Evolutionary conservation across 92 coral and sea anemone species (phyloP), one percentile per base, ranked within the genome.

Genomic region (Blastomussa wellsi): DNA sequence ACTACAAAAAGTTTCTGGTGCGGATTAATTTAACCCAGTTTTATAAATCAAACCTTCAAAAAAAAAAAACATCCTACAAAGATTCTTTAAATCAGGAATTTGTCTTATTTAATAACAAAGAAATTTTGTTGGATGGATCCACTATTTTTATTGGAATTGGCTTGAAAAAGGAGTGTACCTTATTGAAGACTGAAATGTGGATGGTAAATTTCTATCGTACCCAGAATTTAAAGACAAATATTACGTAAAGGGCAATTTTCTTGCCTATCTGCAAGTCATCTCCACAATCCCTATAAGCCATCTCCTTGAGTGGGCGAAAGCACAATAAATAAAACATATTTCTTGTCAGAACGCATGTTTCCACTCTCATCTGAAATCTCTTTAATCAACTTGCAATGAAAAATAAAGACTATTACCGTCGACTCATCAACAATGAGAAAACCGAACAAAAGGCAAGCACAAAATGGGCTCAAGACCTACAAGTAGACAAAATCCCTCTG

Each of bases 21-120:
- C 17, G 26, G 76, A 49, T 49, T 20, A 49, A 49, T 49, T 49
- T 49, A 4, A 15, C 55, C 55, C 19, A 49, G 55, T 49, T 49
- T 20, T 49, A 49, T 20, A 49, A 49, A 49, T 15, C 13, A 49
- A 49, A 12, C 20, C 55, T 49, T 49, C 55, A 49, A 20, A 6
- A 49, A 49, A 15, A 12, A 12, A 49, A 49, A 20, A 49, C 55
- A 49, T 11, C 55, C 55, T 49, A 49, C 20, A 9, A 49, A 15
- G 55, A 49, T 11, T 49, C 16, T 49, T 49, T 12, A 1, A 15
- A 49, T 49, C 55, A 49, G 16, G 55, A 49, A 49, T 49, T 72
- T 72, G 73, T 72, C 37, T 36, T 39, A 7, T 72, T 72, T 3
- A 72, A 72, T 13, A 72, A 72, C 47, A 72, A 72, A 72, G 76